These are phyloP conservation scores for Heterochromis multidens DNA, from an alignment of 2,113 vertebrate species.

Conservation along the genomic window DNA sequence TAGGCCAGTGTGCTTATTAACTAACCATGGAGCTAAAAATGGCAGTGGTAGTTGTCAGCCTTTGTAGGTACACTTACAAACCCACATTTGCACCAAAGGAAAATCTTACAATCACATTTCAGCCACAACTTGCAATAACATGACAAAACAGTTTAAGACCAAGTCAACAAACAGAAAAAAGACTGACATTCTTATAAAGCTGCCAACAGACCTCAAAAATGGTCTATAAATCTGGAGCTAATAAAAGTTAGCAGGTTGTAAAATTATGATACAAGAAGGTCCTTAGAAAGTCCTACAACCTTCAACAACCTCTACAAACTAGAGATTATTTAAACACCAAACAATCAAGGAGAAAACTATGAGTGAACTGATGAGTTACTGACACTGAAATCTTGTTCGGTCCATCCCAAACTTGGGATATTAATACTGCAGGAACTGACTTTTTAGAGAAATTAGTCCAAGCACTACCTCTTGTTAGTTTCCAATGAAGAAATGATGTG, in stretches of 20 bases:
- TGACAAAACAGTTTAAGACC: background rate
- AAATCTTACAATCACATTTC: background rate
- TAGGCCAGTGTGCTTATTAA: constrained; percentile 25
- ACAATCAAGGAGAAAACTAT: background rate
- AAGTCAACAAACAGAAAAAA: background rate
- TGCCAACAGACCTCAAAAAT: background rate
- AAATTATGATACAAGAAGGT: background rate
- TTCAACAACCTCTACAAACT: too few relatives aligned
- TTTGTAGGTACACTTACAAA: background rate
- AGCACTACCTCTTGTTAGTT: background rate
- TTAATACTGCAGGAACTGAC: background rate
- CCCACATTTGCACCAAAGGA: background rate
- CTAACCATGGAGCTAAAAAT: constrained; percentile 23
- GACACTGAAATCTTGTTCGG: background rate
- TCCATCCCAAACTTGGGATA: background rate
- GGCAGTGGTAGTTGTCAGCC: background rate
- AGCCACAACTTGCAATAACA: background rate
- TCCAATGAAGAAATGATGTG: background rate
- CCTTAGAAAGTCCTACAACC: too few relatives aligned
- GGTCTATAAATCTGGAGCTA: background rate
- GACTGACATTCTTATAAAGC: too few relatives aligned
- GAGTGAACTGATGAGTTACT: background rate
- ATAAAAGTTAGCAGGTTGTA: background rate
- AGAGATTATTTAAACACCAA: background rate
- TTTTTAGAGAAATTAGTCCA: background rate